Base-by-base conservation (phyloP, 2,797 vertebrate species). In the Sardinella longiceps region DNA sequence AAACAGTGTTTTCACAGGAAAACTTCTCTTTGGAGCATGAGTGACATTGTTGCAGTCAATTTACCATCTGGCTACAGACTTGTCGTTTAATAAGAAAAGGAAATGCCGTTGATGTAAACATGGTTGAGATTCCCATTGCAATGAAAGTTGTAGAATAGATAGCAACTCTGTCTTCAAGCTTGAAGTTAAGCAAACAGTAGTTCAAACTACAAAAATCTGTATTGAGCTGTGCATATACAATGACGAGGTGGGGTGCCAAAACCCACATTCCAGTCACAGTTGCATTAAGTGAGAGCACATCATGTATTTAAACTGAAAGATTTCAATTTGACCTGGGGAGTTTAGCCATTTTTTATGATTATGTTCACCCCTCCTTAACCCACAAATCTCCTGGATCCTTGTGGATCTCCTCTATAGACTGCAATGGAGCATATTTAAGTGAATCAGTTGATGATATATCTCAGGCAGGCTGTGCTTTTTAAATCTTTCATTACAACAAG, bases 401-500 rank as follows among this genome's bases (percentile, higher is more conserved):
- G 6, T 14, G 1, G 28, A 70, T 70, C 28, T 70, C 30, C 14
- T 30, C 14, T 30, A 33, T 30, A 70, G 63, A 30, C 12, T 70
- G 53, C 11, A 12, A 11, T 37, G 63, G 37, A 58, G 18, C 86
- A 87, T 84, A 85, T 56, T 28, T 82, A 88, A 88, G 81, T 58
- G 50, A 63, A 74, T 83, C 84, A 45, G n/a, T 30, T 85, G 84
- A 85, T 82, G 88, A 89, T 63, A 83, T 46, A 85, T 84, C 63
- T 60, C 86, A 81, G 80, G 84, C 81, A 87, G 87, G 82, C 83
- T 77, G 77, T 39, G 80, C 80, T 63, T 82, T 56, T 86, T 90
- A 86, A 89, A 88, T 85, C 84, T 87, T 89, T 89, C 83, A 86
- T 84, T 83, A 46, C 51, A 84, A 80, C 77, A 83, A 66, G 66